Percentiles rank a stretch among this genome's conserved stretches.
Evolutionary conservation across 2,888 invertebrate species (phyloP).

Genomic region (Mellilla xanthometata): DNA sequence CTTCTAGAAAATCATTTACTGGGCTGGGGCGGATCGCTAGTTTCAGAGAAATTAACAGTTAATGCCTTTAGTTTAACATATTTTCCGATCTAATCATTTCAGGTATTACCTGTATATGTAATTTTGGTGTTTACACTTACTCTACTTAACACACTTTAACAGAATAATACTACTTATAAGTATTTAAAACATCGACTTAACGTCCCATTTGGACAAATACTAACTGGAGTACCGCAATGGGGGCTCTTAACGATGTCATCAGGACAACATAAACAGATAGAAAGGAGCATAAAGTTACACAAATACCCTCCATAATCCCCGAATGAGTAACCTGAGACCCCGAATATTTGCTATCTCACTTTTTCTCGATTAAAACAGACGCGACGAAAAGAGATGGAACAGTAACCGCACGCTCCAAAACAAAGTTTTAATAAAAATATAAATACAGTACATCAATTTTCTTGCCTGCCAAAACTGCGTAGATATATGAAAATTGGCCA

Average conservation of each 20-base stretch:
- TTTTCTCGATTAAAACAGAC: slow-evolving; percentile 7
- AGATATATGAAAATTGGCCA: too few relatives aligned
- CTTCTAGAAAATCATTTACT: too few relatives aligned
- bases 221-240: slow-evolving; percentile 22
- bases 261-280: slow-evolving; percentile 32
- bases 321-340: slow-evolving; percentile 26
- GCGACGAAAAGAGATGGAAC: slow-evolving; percentile 20
- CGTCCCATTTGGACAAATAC: slow-evolving; percentile 10
- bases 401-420: slow-evolving; percentile 18
- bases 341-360: slow-evolving; percentile 15
- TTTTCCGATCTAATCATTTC: too few relatives aligned
- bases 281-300: slow-evolving; percentile 31
- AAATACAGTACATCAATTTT: slow-evolving; percentile 10
- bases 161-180: too few relatives aligned
- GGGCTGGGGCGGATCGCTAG: too few relatives aligned
- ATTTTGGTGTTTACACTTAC: too few relatives aligned
- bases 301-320: slow-evolving; percentile 32
- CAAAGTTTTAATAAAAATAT: slow-evolving; percentile 16
- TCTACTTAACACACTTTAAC: too few relatives aligned
- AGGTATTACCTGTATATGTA: too few relatives aligned
- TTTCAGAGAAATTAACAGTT: too few relatives aligned
- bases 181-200: background rate
- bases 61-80: too few relatives aligned
- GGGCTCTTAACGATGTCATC: slow-evolving; percentile 29
- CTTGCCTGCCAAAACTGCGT: too few relatives aligned